Evolutionary conservation across 2,888 invertebrate species (phyloP), one percentile per base, ranked within the genome.

Genomic region (Strigamia crassipes): DNA sequence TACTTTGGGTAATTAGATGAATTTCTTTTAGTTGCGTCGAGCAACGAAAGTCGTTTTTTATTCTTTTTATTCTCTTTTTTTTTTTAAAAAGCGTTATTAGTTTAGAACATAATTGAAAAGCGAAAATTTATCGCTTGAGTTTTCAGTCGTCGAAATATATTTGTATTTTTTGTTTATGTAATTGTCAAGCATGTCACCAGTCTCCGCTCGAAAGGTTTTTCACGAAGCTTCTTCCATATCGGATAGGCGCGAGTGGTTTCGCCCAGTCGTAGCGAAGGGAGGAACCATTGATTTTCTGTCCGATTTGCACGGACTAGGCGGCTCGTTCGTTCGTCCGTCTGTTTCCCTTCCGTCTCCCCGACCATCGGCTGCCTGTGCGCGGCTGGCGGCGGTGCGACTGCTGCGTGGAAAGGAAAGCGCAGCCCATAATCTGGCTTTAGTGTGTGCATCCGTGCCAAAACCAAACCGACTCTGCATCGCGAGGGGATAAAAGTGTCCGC

Each of bases 241-340:
- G 13, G 27, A n/a, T n/a, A n/a, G n/a, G 13, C 27, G 15, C 73
- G 73, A 73, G 31, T 73, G 73, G 73, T 73, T 73, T 13, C 12
- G 31, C 73, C 73, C 73, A 31, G 73, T n/a, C 31, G 15, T 73
- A 27, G 73, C 73, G 31, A 73, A 73, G 73, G 73, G 61, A 66
- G 61, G 27, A 73, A 73, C 73, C 27, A 73, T 73, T 31, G 73
- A 73, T 73, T 73, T 73, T 73, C 73, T 73, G 73, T 73, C 73
- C 73, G 73, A 73, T 31, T 73, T 73, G 73, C 73, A 73, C 23
- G 73, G 73, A 73, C 73, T 12, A 10, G 31, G 73, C 73, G 73
- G 73, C 31, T 73, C 31, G 73, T 73, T 73, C 73, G 73, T 73
- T 73, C 73, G 73, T 73, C 73, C 73, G 73, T 73, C 73, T 73